A percentile compares a stretch with the other conserved stretches of the same genome.
Conservation (phyloP, 2,797 vertebrate genomes). For the Menidia menidia region DNA sequence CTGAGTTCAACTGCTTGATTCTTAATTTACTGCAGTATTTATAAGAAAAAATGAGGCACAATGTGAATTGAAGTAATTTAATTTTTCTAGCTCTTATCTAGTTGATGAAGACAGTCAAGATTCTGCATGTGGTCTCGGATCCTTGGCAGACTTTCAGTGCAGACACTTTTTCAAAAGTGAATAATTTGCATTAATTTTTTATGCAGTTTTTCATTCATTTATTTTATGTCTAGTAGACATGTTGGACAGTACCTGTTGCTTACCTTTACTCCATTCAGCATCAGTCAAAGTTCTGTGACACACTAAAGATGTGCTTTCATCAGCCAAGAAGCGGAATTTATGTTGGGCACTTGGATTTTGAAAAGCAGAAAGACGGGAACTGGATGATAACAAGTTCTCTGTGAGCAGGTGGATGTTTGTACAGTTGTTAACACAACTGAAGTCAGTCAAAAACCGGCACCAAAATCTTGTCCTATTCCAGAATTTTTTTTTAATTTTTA, state of each 20-base stretch:
- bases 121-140: conserved; percentile 53
- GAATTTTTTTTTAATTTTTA: neutral
- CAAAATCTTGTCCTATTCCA: conserved; percentile 8
- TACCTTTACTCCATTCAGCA: conserved; percentile 3
- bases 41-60: conserved; percentile 5
- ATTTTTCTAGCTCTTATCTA: conserved; percentile 21
- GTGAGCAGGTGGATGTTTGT: conserved; percentile 3
- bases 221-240: conserved; percentile 19
- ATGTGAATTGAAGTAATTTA: conserved; percentile 29
- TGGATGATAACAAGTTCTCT: conserved; percentile 21
- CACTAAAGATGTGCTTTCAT: conserved; percentile 20
- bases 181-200: conserved; percentile 20
- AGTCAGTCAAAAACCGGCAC: neutral
- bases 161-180: conserved; percentile 16
- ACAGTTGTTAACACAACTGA: conserved; percentile 4
- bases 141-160: conserved; percentile 46
- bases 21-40: conserved; percentile 42
- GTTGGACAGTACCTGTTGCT: conserved; percentile 1
- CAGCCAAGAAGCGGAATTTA: neutral
- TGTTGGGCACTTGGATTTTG: conserved; percentile 13
- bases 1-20: conserved; percentile 30
- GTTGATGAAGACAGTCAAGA: conserved; percentile 23
- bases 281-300: conserved; percentile 34
- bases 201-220: conserved; percentile 21
- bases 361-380: conserved; percentile 9